Evolutionary conservation across 2,113 vertebrate species (phyloP).

Genomic region (Vulpes ferrilata): DNA sequence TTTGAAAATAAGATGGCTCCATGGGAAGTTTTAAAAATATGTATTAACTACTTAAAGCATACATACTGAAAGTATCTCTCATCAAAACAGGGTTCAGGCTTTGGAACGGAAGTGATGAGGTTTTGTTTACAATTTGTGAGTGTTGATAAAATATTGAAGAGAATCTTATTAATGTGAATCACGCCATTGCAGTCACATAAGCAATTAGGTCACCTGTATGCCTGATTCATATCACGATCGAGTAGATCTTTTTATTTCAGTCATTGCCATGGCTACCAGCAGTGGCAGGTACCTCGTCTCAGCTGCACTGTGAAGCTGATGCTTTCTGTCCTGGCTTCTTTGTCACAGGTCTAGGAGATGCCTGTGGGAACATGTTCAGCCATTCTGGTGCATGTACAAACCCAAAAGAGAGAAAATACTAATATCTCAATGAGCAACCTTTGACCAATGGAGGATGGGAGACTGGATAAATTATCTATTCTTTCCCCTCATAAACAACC

Average conservation of each 20-base stretch:
- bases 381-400: not conserved
- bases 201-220: not conserved
- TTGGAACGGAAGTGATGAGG: not conserved
- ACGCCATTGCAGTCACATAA: not conserved
- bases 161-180: not conserved
- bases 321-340: not conserved
- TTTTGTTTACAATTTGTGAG: not conserved
- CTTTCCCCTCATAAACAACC: not conserved
- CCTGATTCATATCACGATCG: not conserved
- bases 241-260: not conserved
- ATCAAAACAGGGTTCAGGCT: not conserved
- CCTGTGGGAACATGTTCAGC: not conserved
- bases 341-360: not conserved
- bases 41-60: not conserved
- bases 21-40: not conserved
- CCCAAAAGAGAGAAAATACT: not conserved
- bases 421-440: not conserved
- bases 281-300: not conserved
- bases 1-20: not conserved
- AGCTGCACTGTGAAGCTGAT: not conserved
- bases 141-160: not conserved
- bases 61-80: not conserved
- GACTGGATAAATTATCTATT: not conserved
- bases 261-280: not conserved
- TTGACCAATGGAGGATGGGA: not conserved